phyloP scores from a whole-genome alignment of 2,888 invertebrate genomes.

The Acrocyrtus sp. region DNA sequence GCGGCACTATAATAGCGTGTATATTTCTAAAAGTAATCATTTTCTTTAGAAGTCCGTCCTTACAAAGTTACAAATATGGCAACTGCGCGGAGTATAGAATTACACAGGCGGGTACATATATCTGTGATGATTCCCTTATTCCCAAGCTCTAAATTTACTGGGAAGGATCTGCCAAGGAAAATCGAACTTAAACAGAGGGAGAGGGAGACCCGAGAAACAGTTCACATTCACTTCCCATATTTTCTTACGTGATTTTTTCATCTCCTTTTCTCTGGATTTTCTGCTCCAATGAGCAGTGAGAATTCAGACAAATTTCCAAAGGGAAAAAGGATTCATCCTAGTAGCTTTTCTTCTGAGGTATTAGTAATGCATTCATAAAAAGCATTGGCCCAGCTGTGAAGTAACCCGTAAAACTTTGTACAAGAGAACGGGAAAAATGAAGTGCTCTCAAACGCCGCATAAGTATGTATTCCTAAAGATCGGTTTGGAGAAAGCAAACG shows the following conservation, averaged over 20 bases:
- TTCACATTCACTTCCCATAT: conserved; percentile 24
- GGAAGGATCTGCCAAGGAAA: neutral
- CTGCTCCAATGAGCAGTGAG: conserved; percentile 37
- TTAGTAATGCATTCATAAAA: neutral
- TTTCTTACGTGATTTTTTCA: conserved; percentile 41
- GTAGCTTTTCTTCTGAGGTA: neutral
- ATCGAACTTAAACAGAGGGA: neutral
- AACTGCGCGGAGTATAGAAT: no score
- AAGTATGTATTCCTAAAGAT: no score
- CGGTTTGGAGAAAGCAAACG: neutral
- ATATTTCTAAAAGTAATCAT: no score
- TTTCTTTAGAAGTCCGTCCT: no score
- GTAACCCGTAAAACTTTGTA: neutral
- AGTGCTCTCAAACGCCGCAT: no score
- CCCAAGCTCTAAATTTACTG: neutral
- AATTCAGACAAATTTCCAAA: conserved; percentile 33
- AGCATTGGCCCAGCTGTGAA: neutral
- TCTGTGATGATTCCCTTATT: neutral
- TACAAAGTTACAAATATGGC: no score
- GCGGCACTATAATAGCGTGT: no score
- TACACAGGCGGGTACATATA: no score
- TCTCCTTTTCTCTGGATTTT: conserved; percentile 37
- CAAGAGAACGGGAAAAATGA: no score
- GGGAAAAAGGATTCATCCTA: conserved; percentile 20
- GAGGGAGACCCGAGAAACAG: neutral